These are phyloP conservation scores for Pheucticus melanocephalus DNA, from an alignment of 2,113 vertebrate genomes.

Conservation along the genomic window DNA sequence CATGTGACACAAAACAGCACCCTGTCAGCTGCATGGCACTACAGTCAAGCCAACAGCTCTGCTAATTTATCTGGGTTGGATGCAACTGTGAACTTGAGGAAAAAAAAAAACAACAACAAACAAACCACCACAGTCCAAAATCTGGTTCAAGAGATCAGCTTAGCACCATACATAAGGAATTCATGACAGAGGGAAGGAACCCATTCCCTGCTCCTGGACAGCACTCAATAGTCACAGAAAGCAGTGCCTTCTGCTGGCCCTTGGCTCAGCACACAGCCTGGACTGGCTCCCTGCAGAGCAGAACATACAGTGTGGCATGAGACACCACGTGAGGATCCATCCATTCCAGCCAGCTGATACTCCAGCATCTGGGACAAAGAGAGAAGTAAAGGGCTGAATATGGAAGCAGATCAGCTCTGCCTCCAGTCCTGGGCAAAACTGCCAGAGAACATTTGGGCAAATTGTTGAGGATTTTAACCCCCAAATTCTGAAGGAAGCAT, in stretches of 20 bases:
- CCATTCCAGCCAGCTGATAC: background rate
- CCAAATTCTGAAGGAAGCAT: background rate
- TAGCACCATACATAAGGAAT: background rate
- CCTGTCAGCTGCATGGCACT: background rate
- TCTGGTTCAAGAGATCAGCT: background rate
- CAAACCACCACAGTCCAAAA: background rate
- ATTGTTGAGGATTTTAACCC: background rate
- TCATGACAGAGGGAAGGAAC: background rate
- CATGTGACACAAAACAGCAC: background rate
- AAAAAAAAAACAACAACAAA: background rate
- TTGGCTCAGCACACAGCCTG: background rate
- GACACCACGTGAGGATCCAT: background rate
- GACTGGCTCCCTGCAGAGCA: background rate
- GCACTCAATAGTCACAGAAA: background rate
- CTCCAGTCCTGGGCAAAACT: background rate
- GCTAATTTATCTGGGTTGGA: background rate
- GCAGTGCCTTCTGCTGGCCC: background rate
- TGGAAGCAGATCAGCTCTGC: background rate
- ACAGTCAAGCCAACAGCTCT: background rate
- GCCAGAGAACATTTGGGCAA: background rate
- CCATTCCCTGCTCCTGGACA: background rate
- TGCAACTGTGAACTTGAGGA: background rate
- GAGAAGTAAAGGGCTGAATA: background rate
- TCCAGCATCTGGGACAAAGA: background rate
- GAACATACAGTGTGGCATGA: accelerated